Evolutionary conservation across 2,797 vertebrate species (phyloP), one percentile per base, ranked within the genome.

Genomic region (Scarus forsteni): DNA sequence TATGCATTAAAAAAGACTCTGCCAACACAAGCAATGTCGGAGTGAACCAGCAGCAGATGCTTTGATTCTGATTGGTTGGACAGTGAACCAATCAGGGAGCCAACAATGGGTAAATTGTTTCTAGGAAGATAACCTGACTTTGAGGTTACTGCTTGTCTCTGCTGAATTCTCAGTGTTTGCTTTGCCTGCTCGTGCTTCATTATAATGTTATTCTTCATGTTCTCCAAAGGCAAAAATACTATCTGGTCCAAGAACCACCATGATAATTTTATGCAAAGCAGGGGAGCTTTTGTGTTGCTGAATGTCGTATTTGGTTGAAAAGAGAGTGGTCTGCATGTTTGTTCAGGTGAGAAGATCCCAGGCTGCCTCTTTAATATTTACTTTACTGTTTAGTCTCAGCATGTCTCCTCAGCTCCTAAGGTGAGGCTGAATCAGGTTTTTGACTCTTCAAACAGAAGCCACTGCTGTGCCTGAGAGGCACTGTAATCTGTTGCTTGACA

Each of bases 401-500:
- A 18, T 61, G 73, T 71, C 39, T 6, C 36, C 39, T 19, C 14
- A 55, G 53, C 60, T 60, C 46, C 51, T 19, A 68, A 62, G 70
- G 57, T 70, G 67, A 74, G 46, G 16, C 35, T 44, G 16, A 43
- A 63, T 75, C 68, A 59, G 66, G 68, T 72, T 72, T 70, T 51
- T 39, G 56, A 45, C 48, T 83, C 77, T 71, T 69, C 66, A 63
- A 80, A 73, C 80, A 75, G 64, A 8, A 56, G 50, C 51, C 64
- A 56, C 69, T 59, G 61, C 66, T 83, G 69, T 43, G 75, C 11
- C 50, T 64, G 43, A 10, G 64, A 87, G 60, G 69, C 70, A 48
- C 61, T 60, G 66, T 82, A 82, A 79, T 86, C 69, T 77, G 74
- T 59, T 82, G 59, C 73, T 80, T 75, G 80, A 81, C 80, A 88